phyloP scores from a whole-genome alignment of 2,888 invertebrate genomes.

The Megamerina dolium region DNA sequence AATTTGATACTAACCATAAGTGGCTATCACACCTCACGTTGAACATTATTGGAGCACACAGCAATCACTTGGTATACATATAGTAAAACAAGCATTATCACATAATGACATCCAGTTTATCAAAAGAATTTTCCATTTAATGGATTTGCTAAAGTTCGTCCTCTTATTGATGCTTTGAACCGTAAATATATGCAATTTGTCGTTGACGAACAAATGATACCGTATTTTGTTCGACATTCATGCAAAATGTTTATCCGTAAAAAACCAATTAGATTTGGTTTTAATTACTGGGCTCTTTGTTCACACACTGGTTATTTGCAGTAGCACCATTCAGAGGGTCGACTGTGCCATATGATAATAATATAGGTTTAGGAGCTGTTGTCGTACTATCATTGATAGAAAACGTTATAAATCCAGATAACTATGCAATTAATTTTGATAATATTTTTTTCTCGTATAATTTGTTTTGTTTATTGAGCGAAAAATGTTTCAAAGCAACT shows the following conservation, averaged over 20 bases:
- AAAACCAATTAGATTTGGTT: slow-evolving; percentile 5
- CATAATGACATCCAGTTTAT: not conserved
- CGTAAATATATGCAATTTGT: slow-evolving; percentile 6
- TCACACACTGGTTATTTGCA: slow-evolving; percentile 5
- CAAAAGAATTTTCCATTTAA: too few species aligned
- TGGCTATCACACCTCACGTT: too few species aligned
- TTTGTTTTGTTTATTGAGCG: too few species aligned
- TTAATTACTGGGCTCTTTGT: slow-evolving; percentile 5
- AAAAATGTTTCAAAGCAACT: too few species aligned
- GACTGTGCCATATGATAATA: too few species aligned
- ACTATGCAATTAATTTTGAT: not conserved
- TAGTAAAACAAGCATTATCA: slow-evolving; percentile 2
- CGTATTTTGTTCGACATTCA: slow-evolving; percentile 7
- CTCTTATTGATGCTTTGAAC: slow-evolving; percentile 2
- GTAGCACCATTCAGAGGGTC: too few species aligned
- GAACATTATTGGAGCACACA: slow-evolving; percentile 1
- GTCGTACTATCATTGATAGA: too few species aligned
- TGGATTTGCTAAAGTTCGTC: slow-evolving; percentile 1
- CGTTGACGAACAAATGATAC: slow-evolving; percentile 10
- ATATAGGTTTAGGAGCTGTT: too few species aligned
- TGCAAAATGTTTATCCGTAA: slow-evolving; percentile 9
- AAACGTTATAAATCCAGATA: not conserved
- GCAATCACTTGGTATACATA: too few species aligned
- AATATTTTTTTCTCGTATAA: not conserved
- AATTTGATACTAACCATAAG: too few species aligned